A percentile compares a stretch with the other conserved stretches of the same genome.
These are phyloP conservation scores for Hassar affinis DNA, from an alignment of 2,113 vertebrate species.

Conservation along the genomic window DNA sequence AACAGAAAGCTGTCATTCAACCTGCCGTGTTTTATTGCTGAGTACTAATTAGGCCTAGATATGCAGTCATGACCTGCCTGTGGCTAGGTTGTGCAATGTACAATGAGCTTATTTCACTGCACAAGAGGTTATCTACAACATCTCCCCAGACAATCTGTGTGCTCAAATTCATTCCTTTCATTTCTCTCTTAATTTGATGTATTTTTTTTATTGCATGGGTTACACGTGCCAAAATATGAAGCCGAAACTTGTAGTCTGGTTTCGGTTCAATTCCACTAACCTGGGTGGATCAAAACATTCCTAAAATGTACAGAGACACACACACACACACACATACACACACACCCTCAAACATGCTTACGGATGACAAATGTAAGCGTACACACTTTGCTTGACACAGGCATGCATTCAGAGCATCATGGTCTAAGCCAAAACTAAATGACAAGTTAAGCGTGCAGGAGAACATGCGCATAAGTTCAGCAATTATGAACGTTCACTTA, in stretches of 20 bases:
- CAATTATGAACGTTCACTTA: constrained; percentile 12
- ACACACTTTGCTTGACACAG: constrained; percentile 22
- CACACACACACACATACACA: constrained; percentile 15
- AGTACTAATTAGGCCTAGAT: constrained; percentile 54
- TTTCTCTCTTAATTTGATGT: neutral
- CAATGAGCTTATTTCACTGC: constrained; percentile 9
- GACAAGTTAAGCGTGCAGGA: constrained; percentile 41
- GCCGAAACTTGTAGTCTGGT: constrained; percentile 69
- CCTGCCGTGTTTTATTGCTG: constrained; percentile 46
- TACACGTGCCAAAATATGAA: constrained; percentile 54
- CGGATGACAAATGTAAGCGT: constrained; percentile 31
- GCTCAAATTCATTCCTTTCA: neutral
- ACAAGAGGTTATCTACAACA: constrained; percentile 30
- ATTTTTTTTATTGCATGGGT: constrained; percentile 5
- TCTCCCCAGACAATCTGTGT: neutral
- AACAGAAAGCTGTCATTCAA: constrained; percentile 53
- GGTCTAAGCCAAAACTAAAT: constrained; percentile 9
- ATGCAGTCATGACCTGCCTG: constrained; percentile 43
- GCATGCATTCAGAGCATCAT: constrained; percentile 12
- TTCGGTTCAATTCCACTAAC: constrained; percentile 68
- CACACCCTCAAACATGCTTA: neutral
- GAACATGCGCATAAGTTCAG: neutral
- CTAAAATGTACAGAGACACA: constrained; percentile 54
- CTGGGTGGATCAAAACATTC: constrained; percentile 74
- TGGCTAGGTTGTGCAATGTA: constrained; percentile 22